Percentiles rank a stretch among this genome's conserved stretches.
These are phyloP conservation scores for Ameiurus melas DNA, from an alignment of 2,113 vertebrate genomes.

Conservation along the genomic window DNA sequence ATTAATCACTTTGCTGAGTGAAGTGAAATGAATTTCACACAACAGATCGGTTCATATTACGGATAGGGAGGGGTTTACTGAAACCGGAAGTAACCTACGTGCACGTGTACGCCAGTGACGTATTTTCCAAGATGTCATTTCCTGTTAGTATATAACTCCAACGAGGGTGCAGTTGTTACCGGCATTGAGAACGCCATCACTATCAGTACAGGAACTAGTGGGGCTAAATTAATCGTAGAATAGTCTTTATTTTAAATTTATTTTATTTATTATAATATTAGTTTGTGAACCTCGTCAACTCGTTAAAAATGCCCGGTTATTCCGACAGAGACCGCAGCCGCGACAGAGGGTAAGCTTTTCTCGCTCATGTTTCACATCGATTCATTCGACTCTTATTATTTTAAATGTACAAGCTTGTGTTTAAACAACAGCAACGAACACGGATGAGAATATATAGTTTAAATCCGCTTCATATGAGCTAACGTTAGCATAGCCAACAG, in stretches of 20 bases:
- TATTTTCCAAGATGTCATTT: conserved; percentile 43
- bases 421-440: not conserved
- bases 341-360: conserved; percentile 80
- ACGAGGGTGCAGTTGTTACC: conserved; percentile 51
- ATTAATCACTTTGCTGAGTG: not conserved
- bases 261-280: conserved; percentile 50
- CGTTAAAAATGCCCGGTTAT: conserved; percentile 85
- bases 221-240: not conserved
- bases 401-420: not conserved
- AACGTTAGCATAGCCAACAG: not conserved
- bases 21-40: not conserved
- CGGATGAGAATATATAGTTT: not conserved
- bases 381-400: too few relatives aligned
- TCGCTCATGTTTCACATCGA: not conserved
- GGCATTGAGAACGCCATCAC: conserved; percentile 67
- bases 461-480: too few relatives aligned
- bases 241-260: conserved; percentile 39
- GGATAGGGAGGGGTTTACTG: not conserved
- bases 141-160: conserved; percentile 65
- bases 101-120: conserved; percentile 36
- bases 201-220: conserved; percentile 28
- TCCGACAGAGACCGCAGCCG: conserved; percentile 92
- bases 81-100: not conserved
- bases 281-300: conserved; percentile 52
- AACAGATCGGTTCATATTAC: not conserved